These are phyloP conservation scores for Anisognathus igniventris DNA, from an alignment of 2,797 vertebrate species.

Conservation along the genomic window DNA sequence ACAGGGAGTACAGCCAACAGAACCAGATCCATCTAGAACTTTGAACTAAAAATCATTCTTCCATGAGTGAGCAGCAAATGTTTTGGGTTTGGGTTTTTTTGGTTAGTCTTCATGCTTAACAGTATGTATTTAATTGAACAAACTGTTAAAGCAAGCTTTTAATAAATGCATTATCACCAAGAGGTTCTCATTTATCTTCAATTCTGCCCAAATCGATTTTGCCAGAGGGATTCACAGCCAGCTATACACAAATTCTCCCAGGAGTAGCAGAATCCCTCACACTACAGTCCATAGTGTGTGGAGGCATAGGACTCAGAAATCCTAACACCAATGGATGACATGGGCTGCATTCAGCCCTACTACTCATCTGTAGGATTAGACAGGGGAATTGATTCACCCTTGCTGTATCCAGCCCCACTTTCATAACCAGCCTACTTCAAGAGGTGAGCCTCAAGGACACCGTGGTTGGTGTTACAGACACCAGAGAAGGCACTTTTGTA, in stretches of 20 bases:
- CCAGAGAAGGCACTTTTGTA: neutral
- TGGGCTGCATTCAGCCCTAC: neutral
- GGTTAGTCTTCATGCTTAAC: neutral
- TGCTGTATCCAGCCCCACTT: rapidly evolving
- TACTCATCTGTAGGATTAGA: neutral
- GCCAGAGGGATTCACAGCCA: neutral
- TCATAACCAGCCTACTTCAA: neutral
- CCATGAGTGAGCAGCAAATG: neutral
- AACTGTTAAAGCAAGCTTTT: neutral
- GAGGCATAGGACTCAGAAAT: neutral
- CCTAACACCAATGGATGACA: neutral
- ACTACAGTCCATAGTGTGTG: neutral
- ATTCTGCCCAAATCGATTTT: neutral
- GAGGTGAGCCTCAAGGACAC: neutral
- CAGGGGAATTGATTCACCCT: neutral
- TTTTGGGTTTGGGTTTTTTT: neutral
- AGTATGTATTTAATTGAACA: neutral
- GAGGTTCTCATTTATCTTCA: neutral
- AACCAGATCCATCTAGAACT: neutral
- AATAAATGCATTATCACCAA: neutral
- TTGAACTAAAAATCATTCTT: neutral
- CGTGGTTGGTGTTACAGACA: neutral
- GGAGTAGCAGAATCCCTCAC: neutral
- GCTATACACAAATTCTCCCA: neutral
- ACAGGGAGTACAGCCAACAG: constrained; percentile 37